Conservation (phyloP, 2,113 vertebrate species). For the Elephas maximus region DNA sequence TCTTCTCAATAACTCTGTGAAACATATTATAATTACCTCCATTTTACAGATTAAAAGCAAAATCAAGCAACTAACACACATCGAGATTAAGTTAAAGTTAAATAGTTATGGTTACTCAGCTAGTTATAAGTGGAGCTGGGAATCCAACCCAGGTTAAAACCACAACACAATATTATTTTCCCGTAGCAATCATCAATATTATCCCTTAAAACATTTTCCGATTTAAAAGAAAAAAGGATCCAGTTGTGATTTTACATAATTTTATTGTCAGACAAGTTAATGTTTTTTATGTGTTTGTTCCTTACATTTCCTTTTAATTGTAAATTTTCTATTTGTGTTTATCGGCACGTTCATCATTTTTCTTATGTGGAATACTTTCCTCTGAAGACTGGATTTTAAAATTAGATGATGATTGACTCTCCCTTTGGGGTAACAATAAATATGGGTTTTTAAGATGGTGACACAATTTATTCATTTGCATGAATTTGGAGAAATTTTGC, state of each 20-base stretch:
- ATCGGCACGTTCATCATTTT: not conserved
- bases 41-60: not conserved
- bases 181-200: not conserved
- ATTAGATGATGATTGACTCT: conserved; percentile 49
- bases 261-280: not conserved
- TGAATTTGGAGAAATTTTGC: conserved; percentile 51
- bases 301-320: not conserved
- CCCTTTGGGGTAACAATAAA: conserved; percentile 48
- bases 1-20: not conserved
- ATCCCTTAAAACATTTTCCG: not conserved
- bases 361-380: not conserved
- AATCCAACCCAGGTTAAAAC: not conserved
- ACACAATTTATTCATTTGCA: conserved; percentile 57
- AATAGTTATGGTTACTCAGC: not conserved
- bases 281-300: not conserved
- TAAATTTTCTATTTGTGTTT: conserved; percentile 26
- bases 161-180: not conserved
- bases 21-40: not conserved
- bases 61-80: not conserved
- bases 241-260: not conserved
- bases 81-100: not conserved
- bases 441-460: conserved; percentile 44
- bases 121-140: not conserved
- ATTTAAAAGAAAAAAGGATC: not conserved
- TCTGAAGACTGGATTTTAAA: conserved; percentile 13